Evolutionary conservation across 2,113 vertebrate genomes (phyloP), one percentile per base, ranked within the genome.

Genomic region (Tapirus terrestris): DNA sequence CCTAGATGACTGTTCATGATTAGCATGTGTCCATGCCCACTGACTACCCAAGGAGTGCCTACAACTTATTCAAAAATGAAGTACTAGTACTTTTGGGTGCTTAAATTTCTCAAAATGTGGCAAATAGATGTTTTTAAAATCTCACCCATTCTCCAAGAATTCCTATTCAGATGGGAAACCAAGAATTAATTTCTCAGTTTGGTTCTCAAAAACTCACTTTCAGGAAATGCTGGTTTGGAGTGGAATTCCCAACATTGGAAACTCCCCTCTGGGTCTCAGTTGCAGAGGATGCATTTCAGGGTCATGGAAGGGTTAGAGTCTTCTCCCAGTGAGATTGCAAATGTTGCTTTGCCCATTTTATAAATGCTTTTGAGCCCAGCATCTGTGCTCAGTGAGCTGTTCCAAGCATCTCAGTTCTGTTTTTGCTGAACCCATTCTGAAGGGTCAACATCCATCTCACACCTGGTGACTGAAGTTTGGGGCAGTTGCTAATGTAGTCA

Each of bases 351-450:
- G 63, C 61, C 75, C 45, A 23, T 72, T 95, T 95, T 72, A 82
- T 25, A 21, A 86, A 96, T 91, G 43, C 63, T 16, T 56, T 72
- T 79, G 94, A 95, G 75, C 56, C 58, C 39, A 36, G 75, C 72
- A 93, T 96, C 80, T 73, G 36, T 91, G 79, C 20, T 84, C 72
- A 93, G 79, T 89, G 89, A 95, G 93, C 92, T 94, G 51, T 79
- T 95, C 83, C 67, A 96, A 94, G 75, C 43, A 92, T 80, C 91
- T 96, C 79, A 97, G 92, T 97, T 98, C 89, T 98, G 86, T 3
- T 96, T 96, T 89, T 81, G 36, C 68, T 97, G 89, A 97, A 97
- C 97, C 36, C 48, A 58, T 89, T 97, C 93, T 76, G 43, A 95
- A 92, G 36, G 79, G 96, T 96, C 91, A 94, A 23, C 39, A 89